These are phyloP conservation scores for Panzeria rudis DNA, from an alignment of 2,888 invertebrate species.

Conservation along the genomic window DNA sequence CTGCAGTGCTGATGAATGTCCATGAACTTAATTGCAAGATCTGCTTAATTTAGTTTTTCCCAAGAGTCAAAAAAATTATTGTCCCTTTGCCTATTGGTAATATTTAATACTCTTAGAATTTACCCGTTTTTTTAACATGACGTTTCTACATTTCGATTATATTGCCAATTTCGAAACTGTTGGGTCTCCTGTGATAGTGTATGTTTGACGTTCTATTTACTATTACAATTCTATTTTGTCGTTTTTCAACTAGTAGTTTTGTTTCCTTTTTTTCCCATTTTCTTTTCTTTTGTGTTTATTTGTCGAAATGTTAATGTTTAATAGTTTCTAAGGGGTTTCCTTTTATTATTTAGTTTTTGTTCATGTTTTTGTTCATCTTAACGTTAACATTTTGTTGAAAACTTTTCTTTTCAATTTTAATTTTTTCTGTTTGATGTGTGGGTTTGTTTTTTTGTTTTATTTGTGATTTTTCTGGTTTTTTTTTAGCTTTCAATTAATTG, in stretches of 20 bases:
- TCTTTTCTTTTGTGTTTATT: slow-evolving; percentile 7
- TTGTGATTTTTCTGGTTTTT: too few species aligned
- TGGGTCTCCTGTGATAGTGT: neutral
- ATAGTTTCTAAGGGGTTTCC: slow-evolving; percentile 48
- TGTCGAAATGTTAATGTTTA: slow-evolving; percentile 37
- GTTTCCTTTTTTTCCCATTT: neutral
- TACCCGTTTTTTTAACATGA: neutral
- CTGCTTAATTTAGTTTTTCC: too few species aligned
- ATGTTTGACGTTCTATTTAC: neutral
- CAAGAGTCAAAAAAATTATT: too few species aligned
- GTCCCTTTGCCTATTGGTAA: too few species aligned
- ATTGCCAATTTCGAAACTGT: neutral
- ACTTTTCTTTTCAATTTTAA: slow-evolving; percentile 17
- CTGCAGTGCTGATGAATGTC: neutral
- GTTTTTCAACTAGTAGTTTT: slow-evolving; percentile 11
- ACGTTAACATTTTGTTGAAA: slow-evolving; percentile 35
- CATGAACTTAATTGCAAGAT: neutral
- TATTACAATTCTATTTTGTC: neutral
- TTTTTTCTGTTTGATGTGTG: too few species aligned
- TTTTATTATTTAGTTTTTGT: neutral
- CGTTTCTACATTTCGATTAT: neutral
- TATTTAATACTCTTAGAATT: neutral
- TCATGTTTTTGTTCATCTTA: neutral
- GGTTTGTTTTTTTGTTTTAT: too few species aligned
- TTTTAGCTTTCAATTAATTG: neutral